Percentiles rank a stretch among this genome's conserved stretches.
Evolutionary conservation across 2,888 invertebrate genomes (phyloP).

Genomic region (Acronicta leporina): DNA sequence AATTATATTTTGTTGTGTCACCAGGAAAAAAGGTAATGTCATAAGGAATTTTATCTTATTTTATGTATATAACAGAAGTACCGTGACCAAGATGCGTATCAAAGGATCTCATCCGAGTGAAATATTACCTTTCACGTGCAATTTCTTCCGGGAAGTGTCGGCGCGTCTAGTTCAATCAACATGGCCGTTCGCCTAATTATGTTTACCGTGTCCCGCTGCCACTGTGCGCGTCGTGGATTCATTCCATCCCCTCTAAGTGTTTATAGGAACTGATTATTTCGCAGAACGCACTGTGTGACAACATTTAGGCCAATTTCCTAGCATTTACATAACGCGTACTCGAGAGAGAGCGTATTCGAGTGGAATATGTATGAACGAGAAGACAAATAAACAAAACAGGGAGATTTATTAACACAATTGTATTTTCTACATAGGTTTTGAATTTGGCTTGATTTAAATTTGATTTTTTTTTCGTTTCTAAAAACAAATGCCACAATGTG

Average conservation of each 20-base stretch:
- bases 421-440: constrained; percentile 18
- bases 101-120: constrained; percentile 70
- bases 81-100: constrained; percentile 64
- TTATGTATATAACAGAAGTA: constrained; percentile 62
- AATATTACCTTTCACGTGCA: constrained; percentile 76
- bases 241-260: constrained; percentile 67
- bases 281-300: constrained; percentile 50
- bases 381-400: constrained; percentile 39
- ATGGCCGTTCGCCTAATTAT: constrained; percentile 77
- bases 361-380: constrained; percentile 45
- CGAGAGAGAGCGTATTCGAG: too few species aligned
- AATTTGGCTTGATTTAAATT: constrained; percentile 39
- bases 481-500: constrained; percentile 54
- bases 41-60: constrained; percentile 51
- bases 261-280: constrained; percentile 65
- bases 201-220: constrained; percentile 74
- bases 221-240: constrained; percentile 62
- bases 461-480: constrained; percentile 24
- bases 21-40: constrained; percentile 24
- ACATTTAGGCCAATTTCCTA: constrained; percentile 44
- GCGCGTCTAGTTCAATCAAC: constrained; percentile 77
- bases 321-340: constrained; percentile 49
- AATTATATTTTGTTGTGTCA: constrained; percentile 37
- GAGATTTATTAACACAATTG: constrained; percentile 38
- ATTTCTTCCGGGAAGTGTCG: constrained; percentile 72